Base-by-base conservation (phyloP, 2,888 invertebrate species). In the Rhopalosiphum nymphaeae region DNA sequence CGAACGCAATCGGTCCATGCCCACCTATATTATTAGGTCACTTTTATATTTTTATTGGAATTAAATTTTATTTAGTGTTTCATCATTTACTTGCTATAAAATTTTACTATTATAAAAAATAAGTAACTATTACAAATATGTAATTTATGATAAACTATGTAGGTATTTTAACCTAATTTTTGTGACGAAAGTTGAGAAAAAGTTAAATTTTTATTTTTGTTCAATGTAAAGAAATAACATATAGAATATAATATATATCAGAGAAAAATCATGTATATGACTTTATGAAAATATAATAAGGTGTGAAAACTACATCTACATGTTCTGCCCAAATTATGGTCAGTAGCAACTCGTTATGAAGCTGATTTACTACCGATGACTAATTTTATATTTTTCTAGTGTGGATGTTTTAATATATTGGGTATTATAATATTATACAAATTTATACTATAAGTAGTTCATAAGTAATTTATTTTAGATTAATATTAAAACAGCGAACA, bases 391-490 rank as follows among this genome's bases (percentile, higher is more conserved):
- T n/a, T n/a, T n/a, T n/a, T 4, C n/a, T 67, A 25, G 4, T 16
- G n/a, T 67, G 13, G 13, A 13, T n/a, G 67, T n/a, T n/a, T 67
- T 67, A 67, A 67, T 67, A n/a, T 11, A 67, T 67, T 67, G 1
- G 13, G 13, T 67, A 67, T 61, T 61, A n/a, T n/a, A 67, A 67
- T 67, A n/a, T 5, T 67, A 67, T 67, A 67, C n/a, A 67, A 67
- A 67, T 67, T 13, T 67, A n/a, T n/a, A n/a, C 67, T 67, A n/a
- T 67, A n/a, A 67, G n/a, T 67, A 67, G 67, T n/a, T 67, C n/a
- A 16, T 67, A 67, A 67, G 13, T 67, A 13, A 67, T 67, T n/a
- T n/a, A 67, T 67, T 67, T n/a, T 67, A 67, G 67, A n/a, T n/a
- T 67, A 67, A 67, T 67, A n/a, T 67, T n/a, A 67, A n/a, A 67